Conservation (phyloP, 1,140 invertebrate genomes). For the Diprion similis region DNA sequence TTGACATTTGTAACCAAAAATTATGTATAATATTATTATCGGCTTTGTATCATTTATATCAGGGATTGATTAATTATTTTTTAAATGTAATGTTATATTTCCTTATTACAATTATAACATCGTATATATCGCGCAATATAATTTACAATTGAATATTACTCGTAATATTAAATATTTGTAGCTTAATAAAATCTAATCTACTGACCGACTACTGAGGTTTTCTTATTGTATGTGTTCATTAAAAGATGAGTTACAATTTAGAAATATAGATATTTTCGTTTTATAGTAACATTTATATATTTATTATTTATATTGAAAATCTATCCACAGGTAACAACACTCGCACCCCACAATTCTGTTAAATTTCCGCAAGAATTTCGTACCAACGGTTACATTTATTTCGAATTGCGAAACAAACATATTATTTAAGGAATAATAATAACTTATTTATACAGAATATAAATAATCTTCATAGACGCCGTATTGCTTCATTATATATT, state of each 20-base stretch:
- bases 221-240: constrained; percentile 34
- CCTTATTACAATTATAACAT: too few species aligned
- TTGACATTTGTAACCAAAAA: too few species aligned
- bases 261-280: constrained; percentile 36
- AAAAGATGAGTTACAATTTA: constrained; percentile 21
- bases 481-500: too few species aligned
- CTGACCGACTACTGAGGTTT: constrained; percentile 42
- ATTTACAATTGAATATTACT: constrained; percentile 23
- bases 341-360: constrained; percentile 42
- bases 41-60: too few species aligned
- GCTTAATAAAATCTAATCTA: constrained; percentile 27
- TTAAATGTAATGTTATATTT: too few species aligned
- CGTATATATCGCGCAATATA: neutral
- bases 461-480: too few species aligned
- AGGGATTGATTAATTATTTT: too few species aligned
- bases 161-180: constrained; percentile 26
- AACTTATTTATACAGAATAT: too few species aligned
- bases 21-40: too few species aligned
- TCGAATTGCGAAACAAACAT: too few species aligned
- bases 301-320: constrained; percentile 42
- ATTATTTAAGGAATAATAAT: too few species aligned
- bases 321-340: constrained; percentile 49
- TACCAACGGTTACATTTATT: too few species aligned
- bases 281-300: constrained; percentile 48
- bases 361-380: neutral